Evolutionary conservation across 2,113 vertebrate genomes (phyloP).

Genomic region (Carettochelys insculpta): DNA sequence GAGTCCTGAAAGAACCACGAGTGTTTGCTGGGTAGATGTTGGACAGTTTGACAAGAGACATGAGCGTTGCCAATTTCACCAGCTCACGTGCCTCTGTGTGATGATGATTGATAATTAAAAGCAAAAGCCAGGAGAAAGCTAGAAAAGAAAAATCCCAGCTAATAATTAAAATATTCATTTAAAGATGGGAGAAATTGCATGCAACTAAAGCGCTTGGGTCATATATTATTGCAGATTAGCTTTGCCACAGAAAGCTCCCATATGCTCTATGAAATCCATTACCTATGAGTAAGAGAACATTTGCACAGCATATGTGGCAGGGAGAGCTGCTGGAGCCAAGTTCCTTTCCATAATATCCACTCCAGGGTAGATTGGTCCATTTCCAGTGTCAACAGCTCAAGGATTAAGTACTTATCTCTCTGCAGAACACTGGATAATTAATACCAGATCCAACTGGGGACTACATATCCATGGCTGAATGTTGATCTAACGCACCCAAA

Average conservation of each 20-base stretch:
- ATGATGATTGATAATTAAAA: not conserved
- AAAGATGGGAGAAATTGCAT: constrained; percentile 30
- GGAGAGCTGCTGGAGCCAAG: constrained; percentile 52
- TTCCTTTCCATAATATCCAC: constrained; percentile 50
- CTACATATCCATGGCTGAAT: fast-evolving
- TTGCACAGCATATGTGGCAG: constrained; percentile 54
- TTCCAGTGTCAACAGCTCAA: constrained; percentile 74
- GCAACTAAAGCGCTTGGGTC: constrained; percentile 20
- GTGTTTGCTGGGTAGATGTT: not conserved
- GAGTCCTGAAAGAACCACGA: no score
- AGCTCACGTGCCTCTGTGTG: not conserved
- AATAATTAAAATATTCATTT: not conserved
- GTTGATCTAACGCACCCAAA: fast-evolving
- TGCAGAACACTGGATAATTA: constrained; percentile 64
- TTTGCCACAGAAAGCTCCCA: not conserved
- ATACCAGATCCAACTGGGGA: constrained; percentile 55
- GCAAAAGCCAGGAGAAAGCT: not conserved
- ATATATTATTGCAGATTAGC: constrained; percentile 44
- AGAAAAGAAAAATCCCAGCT: not conserved
- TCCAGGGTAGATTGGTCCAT: constrained; percentile 45
- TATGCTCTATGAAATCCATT: constrained; percentile 21
- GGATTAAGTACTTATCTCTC: constrained; percentile 73
- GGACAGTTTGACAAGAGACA: not conserved
- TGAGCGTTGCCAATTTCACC: not conserved
- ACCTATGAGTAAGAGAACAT: constrained; percentile 51